Evolutionary conservation across 2,797 vertebrate genomes (phyloP), one percentile per base, ranked within the genome.

Genomic region (Acipenser oxyrinchus): DNA sequence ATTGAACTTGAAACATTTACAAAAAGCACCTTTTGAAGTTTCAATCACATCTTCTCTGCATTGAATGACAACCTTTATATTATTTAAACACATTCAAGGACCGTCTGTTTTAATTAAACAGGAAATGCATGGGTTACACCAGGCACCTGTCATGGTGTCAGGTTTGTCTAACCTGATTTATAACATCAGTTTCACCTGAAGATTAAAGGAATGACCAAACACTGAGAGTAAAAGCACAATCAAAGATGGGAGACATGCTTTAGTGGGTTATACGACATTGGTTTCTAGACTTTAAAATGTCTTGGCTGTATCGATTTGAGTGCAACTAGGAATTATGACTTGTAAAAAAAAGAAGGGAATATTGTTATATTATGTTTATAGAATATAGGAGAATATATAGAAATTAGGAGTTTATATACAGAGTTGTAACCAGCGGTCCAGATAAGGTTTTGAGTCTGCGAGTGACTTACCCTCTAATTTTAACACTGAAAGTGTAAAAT

Each of bases 81-180:
- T 53, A 67, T 49, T 23, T 63, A 67, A 69, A 65, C 73, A 68
- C 62, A 62, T 55, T 4, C 58, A 13, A 51, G 67, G 67, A 70
- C 73, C 74, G 49, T 72, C 66, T 69, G 6, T 62, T 68, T 73
- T 82, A 76, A 78, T 79, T 81, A 71, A 77, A 72, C 74, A 8
- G 70, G 64, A 70, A 65, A 74, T 64, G 73, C 60, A 63, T 66
- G 71, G 66, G 73, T 71, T 75, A 65, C 62, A 74, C 73, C 70
- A 60, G 77, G 70, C 72, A n/a, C 68, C 74, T 72, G 65, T 66
- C 61, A 0, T 55, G 68, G 9, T 76, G 77, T 67, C 68, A 79
- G 77, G 18, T 62, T 71, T 69, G 70, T 69, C 67, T 72, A 64
- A 71, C 62, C 64, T 74, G 64, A 77, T 63, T 69, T 75, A 66